Conservation (phyloP, 2,113 vertebrate species). For the Lagopus muta region DNA sequence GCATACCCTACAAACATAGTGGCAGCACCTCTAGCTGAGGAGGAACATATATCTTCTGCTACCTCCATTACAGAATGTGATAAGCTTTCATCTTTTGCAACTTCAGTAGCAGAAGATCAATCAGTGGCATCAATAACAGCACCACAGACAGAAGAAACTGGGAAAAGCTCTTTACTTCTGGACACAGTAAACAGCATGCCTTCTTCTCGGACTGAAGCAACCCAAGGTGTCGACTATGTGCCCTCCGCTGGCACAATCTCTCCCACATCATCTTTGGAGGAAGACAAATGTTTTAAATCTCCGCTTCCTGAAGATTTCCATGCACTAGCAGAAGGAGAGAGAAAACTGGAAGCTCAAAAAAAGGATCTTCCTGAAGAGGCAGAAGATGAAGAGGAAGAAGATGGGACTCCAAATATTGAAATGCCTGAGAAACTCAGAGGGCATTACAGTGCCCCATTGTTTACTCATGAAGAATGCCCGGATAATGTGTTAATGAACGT, state of each 20-base stretch:
- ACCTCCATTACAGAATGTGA: slow-evolving; percentile 98
- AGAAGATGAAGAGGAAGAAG: slow-evolving; percentile 87
- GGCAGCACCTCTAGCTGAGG: slow-evolving; percentile 94
- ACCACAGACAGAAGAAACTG: slow-evolving; percentile 92
- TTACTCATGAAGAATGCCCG: slow-evolving; percentile 66
- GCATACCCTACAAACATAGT: slow-evolving; percentile 88
- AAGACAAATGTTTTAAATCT: slow-evolving; percentile 97
- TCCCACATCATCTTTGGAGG: slow-evolving; percentile 95
- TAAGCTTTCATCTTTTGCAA: slow-evolving; percentile 96
- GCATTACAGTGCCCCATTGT: slow-evolving; percentile 77
- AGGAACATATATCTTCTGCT: slow-evolving; percentile 96
- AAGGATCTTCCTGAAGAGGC: slow-evolving; percentile 74
- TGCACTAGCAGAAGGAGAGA: slow-evolving; percentile 81
- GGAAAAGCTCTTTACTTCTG: slow-evolving; percentile 88
- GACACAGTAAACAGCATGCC: slow-evolving; percentile 91
- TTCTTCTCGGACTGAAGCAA: slow-evolving; percentile 87
- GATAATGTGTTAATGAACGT: neutral
- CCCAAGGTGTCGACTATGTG: slow-evolving; percentile 92
- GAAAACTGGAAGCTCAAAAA: slow-evolving; percentile 63
- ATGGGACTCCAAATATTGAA: slow-evolving; percentile 83
- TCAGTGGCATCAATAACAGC: slow-evolving; percentile 93
- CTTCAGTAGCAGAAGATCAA: slow-evolving; percentile 95
- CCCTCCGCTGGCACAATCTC: slow-evolving; percentile 97
- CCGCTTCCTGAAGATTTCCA: slow-evolving; percentile 93
- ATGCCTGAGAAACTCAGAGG: slow-evolving; percentile 84